Conservation (phyloP, 2,888 invertebrate species). For the Campaea margaritaria region DNA sequence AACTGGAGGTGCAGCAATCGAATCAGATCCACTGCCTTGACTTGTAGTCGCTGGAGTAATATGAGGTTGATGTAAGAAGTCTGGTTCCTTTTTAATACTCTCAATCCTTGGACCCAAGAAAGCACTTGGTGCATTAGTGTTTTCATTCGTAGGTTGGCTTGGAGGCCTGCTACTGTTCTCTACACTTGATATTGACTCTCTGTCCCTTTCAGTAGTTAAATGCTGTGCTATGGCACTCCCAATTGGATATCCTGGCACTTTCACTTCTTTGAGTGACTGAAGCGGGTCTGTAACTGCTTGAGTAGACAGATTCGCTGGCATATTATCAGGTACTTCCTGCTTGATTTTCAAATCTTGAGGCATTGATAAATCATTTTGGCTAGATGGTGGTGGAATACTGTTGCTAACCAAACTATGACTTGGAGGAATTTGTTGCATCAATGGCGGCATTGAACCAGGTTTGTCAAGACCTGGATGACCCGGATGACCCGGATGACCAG, state of each 20-base stretch:
- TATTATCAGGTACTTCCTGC: conserved; percentile 82
- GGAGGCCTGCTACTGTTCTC: conserved; percentile 80
- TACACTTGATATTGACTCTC: conserved; percentile 78
- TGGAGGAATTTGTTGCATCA: conserved; percentile 73
- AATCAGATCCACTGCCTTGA: conserved; percentile 74
- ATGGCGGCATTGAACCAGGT: conserved; percentile 69
- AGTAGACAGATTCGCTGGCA: conserved; percentile 81
- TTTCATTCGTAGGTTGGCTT: conserved; percentile 79
- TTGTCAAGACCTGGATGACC: conserved; percentile 73
- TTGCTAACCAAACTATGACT: conserved; percentile 66
- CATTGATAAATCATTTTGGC: conserved; percentile 76
- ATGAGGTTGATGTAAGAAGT: conserved; percentile 82
- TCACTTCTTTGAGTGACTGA: conserved; percentile 92
- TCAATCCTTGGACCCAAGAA: conserved; percentile 88
- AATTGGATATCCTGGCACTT: conserved; percentile 89
- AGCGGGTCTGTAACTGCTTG: conserved; percentile 87
- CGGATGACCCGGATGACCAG: conserved; percentile 68
- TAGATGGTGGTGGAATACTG: conserved; percentile 64
- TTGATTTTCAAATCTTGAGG: conserved; percentile 83
- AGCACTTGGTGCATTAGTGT: conserved; percentile 78
- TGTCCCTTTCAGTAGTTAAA: conserved; percentile 78
- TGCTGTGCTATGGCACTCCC: conserved; percentile 82
- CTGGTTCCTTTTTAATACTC: conserved; percentile 91
- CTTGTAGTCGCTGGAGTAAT: conserved; percentile 82
- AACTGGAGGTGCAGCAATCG: conserved; percentile 83